phyloP scores from a whole-genome alignment of 1,140 invertebrate species.

The Ericerus pela region DNA sequence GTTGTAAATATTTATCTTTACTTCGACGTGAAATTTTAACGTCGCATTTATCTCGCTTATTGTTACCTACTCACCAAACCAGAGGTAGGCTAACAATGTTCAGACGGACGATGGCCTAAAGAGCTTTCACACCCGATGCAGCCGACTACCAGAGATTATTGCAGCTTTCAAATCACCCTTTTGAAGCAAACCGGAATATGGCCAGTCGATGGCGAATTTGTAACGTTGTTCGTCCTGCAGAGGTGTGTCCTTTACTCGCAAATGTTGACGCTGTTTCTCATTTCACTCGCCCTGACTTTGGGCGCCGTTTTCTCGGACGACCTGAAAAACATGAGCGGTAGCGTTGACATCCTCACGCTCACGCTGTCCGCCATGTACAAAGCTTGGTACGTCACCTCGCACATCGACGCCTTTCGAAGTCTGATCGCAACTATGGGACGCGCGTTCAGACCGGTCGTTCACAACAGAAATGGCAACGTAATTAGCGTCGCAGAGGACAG shows the following conservation, averaged over 20 bases:
- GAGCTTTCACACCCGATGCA: no score
- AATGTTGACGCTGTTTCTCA: no score
- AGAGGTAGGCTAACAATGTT: no score
- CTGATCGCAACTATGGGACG: not conserved
- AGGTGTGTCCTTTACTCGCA: not conserved
- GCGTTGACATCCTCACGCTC: slow-evolving; percentile 11
- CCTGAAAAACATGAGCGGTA: slow-evolving; percentile 9
- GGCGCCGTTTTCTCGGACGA: not conserved
- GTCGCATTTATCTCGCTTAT: no score
- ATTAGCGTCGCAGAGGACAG: not conserved
- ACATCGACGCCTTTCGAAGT: not conserved
- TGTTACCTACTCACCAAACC: no score
- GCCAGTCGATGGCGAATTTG: not conserved
- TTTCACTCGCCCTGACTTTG: not conserved
- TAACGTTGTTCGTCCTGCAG: not conserved
- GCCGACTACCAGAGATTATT: no score
- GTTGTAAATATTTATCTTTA: no score
- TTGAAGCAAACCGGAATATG: not conserved
- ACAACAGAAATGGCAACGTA: not conserved
- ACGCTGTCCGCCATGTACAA: slow-evolving; percentile 12
- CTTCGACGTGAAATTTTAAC: no score
- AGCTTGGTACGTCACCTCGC: not conserved
- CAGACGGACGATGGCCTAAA: no score
- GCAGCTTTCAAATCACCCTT: not conserved
- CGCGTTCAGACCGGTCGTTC: not conserved